Evolutionary conservation across 2,113 vertebrate species (phyloP), one percentile per base, ranked within the genome.

Genomic region (Aegypius monachus): DNA sequence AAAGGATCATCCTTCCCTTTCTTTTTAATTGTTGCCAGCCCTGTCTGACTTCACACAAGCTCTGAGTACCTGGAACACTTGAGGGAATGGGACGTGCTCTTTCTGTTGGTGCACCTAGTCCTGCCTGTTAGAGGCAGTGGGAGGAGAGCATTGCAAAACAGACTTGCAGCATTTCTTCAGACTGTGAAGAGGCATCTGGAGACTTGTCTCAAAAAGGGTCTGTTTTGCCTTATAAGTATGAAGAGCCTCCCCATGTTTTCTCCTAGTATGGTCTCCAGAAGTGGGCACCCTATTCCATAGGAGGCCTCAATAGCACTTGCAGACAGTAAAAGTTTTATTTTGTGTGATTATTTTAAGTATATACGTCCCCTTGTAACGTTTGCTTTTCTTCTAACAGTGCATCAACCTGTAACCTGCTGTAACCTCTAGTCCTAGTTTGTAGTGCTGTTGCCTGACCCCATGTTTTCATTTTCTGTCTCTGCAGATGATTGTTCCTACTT

Each of bases 11-110:
- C 50, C 16, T 3, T 52, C 13, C 29, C 55, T 27, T 13, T 26
- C 52, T 36, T 9, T 42, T 7, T 6, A 18, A 0, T 11, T 11
- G 58, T 43, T 20, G 45, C 16, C 59, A 14, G 53, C 36, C 32
- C 42, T 16, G 34, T 6, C 36, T 29, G 75, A 15, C 45, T 12
- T 21, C 45, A 3, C 22, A 5, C 40, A 3, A 15, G 17, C 29
- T 42, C 32, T 0, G 11, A 26, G 34, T 2, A 2, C 23, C 34
- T 4, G 23, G 21, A 19, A 4, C 1, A 13, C 47, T 6, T 2
- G 1, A 42, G 48, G 43, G 38, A 53, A 18, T 9, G 47, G 55
- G n/a, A 43, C 3, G 4, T 6, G 45, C 19, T n/a, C 16, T 13
- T 42, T 32, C 14, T n/a, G 29, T 13, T 10, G 9, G 6, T 23